A percentile compares a stretch with the other conserved stretches of the same genome.
Conservation (phyloP, 53 echinoderm and acorn worm species). For the Antedon mediterranea region DNA sequence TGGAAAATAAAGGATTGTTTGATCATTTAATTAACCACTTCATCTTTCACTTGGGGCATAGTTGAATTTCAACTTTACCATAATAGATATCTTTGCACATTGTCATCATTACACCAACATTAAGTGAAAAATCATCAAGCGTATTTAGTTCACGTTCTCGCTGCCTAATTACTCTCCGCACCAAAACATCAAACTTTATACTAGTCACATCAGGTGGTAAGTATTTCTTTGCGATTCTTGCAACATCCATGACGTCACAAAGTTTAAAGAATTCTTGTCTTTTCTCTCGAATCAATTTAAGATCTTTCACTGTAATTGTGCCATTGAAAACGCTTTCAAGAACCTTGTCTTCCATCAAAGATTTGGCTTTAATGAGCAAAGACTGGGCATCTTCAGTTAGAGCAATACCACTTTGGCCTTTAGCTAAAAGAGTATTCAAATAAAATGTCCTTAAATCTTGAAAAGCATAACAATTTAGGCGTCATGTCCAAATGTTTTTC, state of each 20-base stretch:
- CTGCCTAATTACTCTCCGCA: background rate
- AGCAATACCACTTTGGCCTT: background rate
- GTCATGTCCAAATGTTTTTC: no score
- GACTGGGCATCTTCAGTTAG: background rate
- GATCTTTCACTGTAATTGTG: background rate
- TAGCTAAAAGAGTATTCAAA: no score
- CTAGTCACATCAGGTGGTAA: background rate
- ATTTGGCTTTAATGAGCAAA: background rate
- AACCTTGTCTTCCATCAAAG: background rate
- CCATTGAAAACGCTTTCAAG: background rate
- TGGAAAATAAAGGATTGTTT: no score
- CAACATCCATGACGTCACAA: background rate
- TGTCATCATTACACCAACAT: background rate
- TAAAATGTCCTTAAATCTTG: no score
- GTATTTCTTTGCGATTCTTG: background rate
- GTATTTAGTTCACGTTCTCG: background rate
- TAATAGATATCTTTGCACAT: background rate
- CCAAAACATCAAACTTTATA: background rate
- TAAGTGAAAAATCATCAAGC: background rate
- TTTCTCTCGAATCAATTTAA: background rate
- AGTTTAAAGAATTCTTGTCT: background rate
- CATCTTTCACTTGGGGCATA: no score
- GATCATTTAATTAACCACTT: no score
- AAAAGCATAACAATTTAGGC: no score
- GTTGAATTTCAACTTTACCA: no score